Percentiles rank a stretch among this genome's conserved stretches.
Evolutionary conservation across 2,888 invertebrate genomes (phyloP).

Genomic region (Diarsia dahlii): DNA sequence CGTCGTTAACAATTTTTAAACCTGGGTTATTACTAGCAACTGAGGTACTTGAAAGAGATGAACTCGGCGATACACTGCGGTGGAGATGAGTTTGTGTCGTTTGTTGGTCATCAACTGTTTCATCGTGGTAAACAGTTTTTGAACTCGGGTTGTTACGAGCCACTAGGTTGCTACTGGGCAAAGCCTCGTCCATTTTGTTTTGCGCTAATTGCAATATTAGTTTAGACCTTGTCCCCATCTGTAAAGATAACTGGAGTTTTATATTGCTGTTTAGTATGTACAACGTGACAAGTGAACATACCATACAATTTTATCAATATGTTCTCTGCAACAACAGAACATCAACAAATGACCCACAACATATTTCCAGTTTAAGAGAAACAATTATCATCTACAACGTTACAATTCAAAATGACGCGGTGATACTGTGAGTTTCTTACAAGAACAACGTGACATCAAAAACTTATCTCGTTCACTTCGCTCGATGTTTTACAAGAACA

Average conservation of each 20-base stretch:
- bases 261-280: conserved; percentile 17
- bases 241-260: conserved; percentile 13
- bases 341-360: conserved; percentile 11
- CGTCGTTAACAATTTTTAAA: conserved; percentile 7
- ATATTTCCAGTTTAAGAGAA: conserved; percentile 7
- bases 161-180: conserved; percentile 5
- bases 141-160: not conserved
- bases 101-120: conserved; percentile 8
- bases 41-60: not conserved
- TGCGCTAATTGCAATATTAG: conserved; percentile 9
- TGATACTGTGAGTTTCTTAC: conserved; percentile 8
- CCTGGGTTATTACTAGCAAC: conserved; percentile 6
- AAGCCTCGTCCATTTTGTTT: not conserved
- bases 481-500: conserved; percentile 11
- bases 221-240: conserved; percentile 18
- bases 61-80: not conserved
- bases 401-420: conserved; percentile 9
- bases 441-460: conserved; percentile 10
- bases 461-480: conserved; percentile 7
- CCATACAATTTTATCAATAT: conserved; percentile 1
- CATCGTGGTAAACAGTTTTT: not conserved
- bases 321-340: conserved; percentile 13
- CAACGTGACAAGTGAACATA: conserved; percentile 12
- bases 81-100: conserved; percentile 3
- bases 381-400: conserved; percentile 12